phyloP scores from a whole-genome alignment of 2,888 invertebrate genomes.

The Sympetrum striolatum region DNA sequence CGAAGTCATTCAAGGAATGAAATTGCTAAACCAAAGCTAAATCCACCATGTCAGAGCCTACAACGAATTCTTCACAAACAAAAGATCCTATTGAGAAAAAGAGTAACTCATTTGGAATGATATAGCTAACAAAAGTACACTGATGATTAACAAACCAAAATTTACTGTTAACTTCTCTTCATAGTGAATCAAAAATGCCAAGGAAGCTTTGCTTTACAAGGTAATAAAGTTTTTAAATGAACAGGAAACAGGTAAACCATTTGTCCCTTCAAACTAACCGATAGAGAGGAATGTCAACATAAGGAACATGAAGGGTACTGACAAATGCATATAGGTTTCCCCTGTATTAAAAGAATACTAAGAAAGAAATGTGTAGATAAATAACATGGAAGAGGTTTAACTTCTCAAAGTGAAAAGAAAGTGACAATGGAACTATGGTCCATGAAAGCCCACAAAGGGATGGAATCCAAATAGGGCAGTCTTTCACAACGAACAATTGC shows the following conservation, averaged over 20 bases:
- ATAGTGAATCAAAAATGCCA: neutral
- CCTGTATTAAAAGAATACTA: neutral
- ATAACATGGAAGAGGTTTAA: constrained; percentile 13
- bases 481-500: neutral
- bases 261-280: constrained; percentile 14
- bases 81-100: neutral
- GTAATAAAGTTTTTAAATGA: neutral
- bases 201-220: neutral
- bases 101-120: neutral
- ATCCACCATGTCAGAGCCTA: neutral
- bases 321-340: constrained; percentile 4
- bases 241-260: neutral
- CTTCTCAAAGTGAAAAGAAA: constrained; percentile 5
- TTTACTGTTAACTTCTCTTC: neutral
- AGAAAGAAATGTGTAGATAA: neutral
- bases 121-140: constrained; percentile 15
- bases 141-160: neutral
- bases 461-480: constrained; percentile 26
- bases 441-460: constrained; percentile 6
- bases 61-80: neutral
- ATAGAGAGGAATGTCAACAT: constrained; percentile 34
- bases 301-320: constrained; percentile 29
- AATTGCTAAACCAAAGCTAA: neutral
- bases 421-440: constrained; percentile 5
- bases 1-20: neutral